phyloP scores from a whole-genome alignment of 2,113 vertebrate genomes.

The Anoplopoma fimbria region DNA sequence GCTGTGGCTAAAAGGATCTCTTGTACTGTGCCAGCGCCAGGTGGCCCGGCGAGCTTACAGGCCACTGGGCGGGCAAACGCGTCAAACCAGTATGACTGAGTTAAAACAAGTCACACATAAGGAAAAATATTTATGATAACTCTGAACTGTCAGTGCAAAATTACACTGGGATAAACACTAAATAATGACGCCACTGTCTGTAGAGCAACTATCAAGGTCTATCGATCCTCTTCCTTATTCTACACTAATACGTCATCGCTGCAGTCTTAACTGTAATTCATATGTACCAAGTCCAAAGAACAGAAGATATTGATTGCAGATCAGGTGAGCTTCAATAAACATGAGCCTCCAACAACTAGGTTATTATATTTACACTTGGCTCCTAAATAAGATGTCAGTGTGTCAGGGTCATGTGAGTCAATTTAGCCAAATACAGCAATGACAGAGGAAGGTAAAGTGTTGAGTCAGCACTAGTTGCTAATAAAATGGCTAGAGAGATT shows the following conservation, averaged over 20 bases:
- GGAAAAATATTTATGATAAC: background rate
- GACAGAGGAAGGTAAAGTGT: slow-evolving; percentile 16
- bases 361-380: background rate
- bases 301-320: background rate
- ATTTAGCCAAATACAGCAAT: slow-evolving; percentile 33
- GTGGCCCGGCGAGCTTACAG: slow-evolving; percentile 53
- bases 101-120: slow-evolving; percentile 17
- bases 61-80: slow-evolving; percentile 56
- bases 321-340: background rate
- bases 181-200: background rate
- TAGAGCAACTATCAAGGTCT: background rate
- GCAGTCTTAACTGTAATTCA: background rate
- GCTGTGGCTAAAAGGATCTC: slow-evolving; percentile 67
- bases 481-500: background rate
- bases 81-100: slow-evolving; percentile 64
- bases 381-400: background rate
- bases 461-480: slow-evolving; percentile 24
- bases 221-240: background rate
- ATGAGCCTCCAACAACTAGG: background rate
- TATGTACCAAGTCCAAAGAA: background rate
- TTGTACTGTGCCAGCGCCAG: slow-evolving; percentile 71
- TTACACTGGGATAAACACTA: background rate
- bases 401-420: slow-evolving; percentile 34
- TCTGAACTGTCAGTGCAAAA: background rate
- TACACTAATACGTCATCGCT: background rate